Base-by-base conservation (phyloP, 53 echinoderm and acorn worm genomes). In the Astropecten irregularis region DNA sequence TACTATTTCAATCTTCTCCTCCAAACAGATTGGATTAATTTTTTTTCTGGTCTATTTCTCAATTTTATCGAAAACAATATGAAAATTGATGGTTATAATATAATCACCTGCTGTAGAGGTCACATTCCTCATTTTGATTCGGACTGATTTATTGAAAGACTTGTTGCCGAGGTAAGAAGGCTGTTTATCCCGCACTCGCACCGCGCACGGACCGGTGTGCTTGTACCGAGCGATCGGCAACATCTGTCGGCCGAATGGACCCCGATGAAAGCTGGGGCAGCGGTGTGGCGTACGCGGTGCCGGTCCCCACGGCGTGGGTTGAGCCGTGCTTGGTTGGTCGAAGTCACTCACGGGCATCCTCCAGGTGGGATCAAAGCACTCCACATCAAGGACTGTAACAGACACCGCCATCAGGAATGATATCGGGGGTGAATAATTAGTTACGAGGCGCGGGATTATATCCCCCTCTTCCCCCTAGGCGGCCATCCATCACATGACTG, bases 201-300 rank as follows among this genome's bases (percentile, higher is more conserved):
- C 59, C 28, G 32, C 20, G 37, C 65, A 16, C 18, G 65, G 53
- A 13, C 14, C 47, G 47, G 47, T 14, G 59, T 18, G 63, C 35
- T 63, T 0, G 8, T 5, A 9, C 11, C 34, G 3, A 32, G 16
- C 13, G 20, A 18, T 57, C 76, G 44, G 42, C 58, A 76, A 76
- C 76, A 76, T 76, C 76, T 76, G 76, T 76, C 27, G 76, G 76
- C 56, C 29, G 57, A 76, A 76, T 76, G 56, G 56, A 58, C 40
- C 23, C 55, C 42, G 76, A 57, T 76, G 76, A 76, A 57, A 76
- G 76, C 56, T 56, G 58, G 38, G 76, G 34, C 30, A 56, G 40
- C 56, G 58, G 55, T n/a, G n/a, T n/a, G n/a, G n/a, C n/a, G n/a
- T n/a, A n/a, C 40, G 57, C 25, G 56, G 25, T 16, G 14, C 20